These are phyloP conservation scores for Gnathonemus longibarbis DNA, from an alignment of 2,113 vertebrate genomes.

Conservation along the genomic window DNA sequence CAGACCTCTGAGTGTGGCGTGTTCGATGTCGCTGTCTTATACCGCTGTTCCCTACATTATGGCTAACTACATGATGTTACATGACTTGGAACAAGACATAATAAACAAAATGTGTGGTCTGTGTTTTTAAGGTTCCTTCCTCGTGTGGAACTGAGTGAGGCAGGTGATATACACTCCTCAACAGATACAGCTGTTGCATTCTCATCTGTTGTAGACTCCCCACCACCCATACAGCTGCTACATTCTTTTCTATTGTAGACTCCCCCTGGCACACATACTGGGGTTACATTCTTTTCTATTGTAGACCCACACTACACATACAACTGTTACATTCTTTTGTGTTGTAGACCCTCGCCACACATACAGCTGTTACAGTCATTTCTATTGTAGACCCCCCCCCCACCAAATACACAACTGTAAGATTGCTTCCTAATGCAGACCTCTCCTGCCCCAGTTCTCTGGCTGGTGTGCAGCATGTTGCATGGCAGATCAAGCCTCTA, in stretches of 20 bases:
- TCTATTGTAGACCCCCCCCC: not conserved
- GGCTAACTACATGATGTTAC: not conserved
- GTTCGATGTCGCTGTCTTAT: not conserved
- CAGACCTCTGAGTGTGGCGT: not conserved
- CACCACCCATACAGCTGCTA: not conserved
- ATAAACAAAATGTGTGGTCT: not conserved
- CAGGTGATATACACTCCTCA: not conserved
- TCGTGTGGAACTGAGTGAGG: not conserved
- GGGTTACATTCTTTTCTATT: not conserved
- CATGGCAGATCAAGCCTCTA: not conserved
- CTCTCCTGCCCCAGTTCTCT: not conserved
- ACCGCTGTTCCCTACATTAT: not conserved
- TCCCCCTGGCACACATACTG: not conserved
- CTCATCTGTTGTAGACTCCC: not conserved
- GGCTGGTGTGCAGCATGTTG: not conserved
- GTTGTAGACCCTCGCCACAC: not conserved
- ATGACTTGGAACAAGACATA: not conserved
- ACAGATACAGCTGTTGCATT: not conserved
- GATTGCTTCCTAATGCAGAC: not conserved
- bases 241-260: not conserved
- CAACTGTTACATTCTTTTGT: not conserved
- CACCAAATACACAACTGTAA: not conserved
- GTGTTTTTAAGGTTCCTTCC: not conserved
- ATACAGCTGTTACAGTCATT: not conserved
- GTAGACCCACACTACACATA: not conserved